Conservation (phyloP, 1,140 invertebrate species). For the Drosophila parvula region DNA sequence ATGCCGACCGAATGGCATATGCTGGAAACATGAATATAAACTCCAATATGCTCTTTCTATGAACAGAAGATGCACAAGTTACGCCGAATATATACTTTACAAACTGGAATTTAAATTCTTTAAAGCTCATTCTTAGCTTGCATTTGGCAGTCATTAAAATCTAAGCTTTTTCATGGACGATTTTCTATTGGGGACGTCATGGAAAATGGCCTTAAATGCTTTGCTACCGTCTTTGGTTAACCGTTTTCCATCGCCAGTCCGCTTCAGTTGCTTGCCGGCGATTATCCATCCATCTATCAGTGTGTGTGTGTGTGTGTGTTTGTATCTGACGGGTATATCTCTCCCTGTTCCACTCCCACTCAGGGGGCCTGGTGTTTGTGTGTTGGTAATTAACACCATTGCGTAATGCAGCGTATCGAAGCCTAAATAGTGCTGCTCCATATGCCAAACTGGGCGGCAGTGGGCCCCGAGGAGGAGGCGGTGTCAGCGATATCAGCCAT, state of each 20-base stretch:
- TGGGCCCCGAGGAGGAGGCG: conserved; percentile 29
- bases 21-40: neutral
- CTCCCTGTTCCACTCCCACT: conserved; percentile 22
- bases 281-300: conserved; percentile 64
- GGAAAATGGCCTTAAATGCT: conserved; percentile 46
- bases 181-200: conserved; percentile 42
- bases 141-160: neutral
- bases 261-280: conserved; percentile 62
- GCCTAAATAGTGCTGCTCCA: conserved; percentile 83
- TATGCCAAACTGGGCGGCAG: conserved; percentile 58
- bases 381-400: conserved; percentile 83
- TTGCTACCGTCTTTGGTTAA: conserved; percentile 59
- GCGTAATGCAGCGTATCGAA: conserved; percentile 83
- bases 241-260: conserved; percentile 56
- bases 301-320: conserved; percentile 27
- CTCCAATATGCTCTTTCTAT: neutral
- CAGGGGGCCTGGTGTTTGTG: conserved; percentile 36
- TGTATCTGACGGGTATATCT: conserved; percentile 22
- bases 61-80: too few species aligned
- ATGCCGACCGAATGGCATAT: conserved; percentile 20
- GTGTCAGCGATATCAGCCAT: conserved; percentile 47
- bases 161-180: conserved; percentile 31
- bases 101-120: neutral
- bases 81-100: neutral
- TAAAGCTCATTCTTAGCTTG: neutral